Percentiles rank a stretch among this genome's conserved stretches.
phyloP scores from a whole-genome alignment of 2,888 invertebrate genomes.

The Catonia carolina region DNA sequence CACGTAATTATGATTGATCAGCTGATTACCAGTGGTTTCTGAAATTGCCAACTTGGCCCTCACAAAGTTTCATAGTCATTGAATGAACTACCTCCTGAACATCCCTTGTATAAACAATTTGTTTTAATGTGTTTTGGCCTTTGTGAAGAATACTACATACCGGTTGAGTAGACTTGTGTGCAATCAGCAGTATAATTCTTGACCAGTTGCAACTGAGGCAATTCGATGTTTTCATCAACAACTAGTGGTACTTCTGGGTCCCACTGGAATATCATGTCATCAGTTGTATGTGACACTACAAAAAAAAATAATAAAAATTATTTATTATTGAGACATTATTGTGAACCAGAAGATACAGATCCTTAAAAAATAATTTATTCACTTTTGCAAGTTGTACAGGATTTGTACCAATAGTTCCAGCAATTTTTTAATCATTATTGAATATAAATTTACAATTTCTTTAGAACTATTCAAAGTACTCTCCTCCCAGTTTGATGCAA shows the following conservation, averaged over 20 bases:
- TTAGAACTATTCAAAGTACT: too few relatives aligned
- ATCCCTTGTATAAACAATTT: too few relatives aligned
- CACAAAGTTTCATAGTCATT: too few relatives aligned
- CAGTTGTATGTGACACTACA: slow-evolving; percentile 87
- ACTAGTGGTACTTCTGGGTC: slow-evolving; percentile 83
- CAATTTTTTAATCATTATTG: too few relatives aligned
- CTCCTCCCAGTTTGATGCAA: too few relatives aligned
- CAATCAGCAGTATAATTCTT: slow-evolving; percentile 87
- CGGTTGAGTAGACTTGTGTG: slow-evolving; percentile 86
- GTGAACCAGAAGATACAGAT: background rate
- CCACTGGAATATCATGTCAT: slow-evolving; percentile 92
- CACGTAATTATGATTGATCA: too few relatives aligned
- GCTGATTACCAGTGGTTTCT: too few relatives aligned
- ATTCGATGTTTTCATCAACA: slow-evolving; percentile 81
- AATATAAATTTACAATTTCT: too few relatives aligned
- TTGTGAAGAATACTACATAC: slow-evolving; percentile 45
- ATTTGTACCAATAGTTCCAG: background rate
- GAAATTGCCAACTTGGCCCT: too few relatives aligned
- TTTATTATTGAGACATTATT: background rate
- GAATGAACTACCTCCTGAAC: too few relatives aligned
- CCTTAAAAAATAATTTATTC: background rate
- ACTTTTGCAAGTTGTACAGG: background rate
- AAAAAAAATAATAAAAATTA: slow-evolving; percentile 18
- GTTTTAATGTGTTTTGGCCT: too few relatives aligned
- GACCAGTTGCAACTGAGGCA: slow-evolving; percentile 80